Base-by-base conservation (phyloP, 2,888 invertebrate genomes). In the Oligia strigilis region DNA sequence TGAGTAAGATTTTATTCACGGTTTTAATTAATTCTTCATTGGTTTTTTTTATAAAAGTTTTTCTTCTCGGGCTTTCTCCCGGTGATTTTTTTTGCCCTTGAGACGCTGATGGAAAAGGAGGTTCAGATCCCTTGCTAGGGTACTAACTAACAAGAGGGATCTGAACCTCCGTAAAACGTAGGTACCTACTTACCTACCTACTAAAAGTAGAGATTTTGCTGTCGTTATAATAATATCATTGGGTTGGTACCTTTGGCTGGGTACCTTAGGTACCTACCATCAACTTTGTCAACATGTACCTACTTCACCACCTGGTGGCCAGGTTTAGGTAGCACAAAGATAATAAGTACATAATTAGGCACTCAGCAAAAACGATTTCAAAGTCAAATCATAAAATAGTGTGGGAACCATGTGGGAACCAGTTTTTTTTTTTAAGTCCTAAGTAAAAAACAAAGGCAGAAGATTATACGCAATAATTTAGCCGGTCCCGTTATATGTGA, bases 381-480 rank as follows among this genome's bases (percentile, higher is more conserved):
- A 90, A 89, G 87, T 86, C 84, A 88, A 88, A 85, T 87, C 81
- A 87, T 88, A 88, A 92, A 94, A 92, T 91, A 94, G 92, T 95
- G 95, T 95, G 96, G 95, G 96, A 96, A 96, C 90, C 83, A 82
- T 95, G 95, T 95, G 96, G 95, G 96, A 96, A 96, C 89, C 83
- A 82, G 85, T 74, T 87, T 90, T 93, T 93, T 93, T 93, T 76
- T 93, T 91, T 85, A 90, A 93, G 92, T 93, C 49, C 93, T 93
- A 94, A 95, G 94, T 92, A 92, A 92, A 93, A 93, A 91, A 94
- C 94, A 94, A 94, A 95, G 83, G 88, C 77, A 78, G 83, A 82
- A 95, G 95, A 95, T 96, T 96, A 96, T 94, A 96, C 95, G 95
- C 95, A 94, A 95, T 96, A 96, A 96, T 96, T 95, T 95, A 92